A percentile compares a stretch with the other conserved stretches of the same genome.
phyloP scores from a whole-genome alignment of 2,888 invertebrate species.

The Pocota personata region DNA sequence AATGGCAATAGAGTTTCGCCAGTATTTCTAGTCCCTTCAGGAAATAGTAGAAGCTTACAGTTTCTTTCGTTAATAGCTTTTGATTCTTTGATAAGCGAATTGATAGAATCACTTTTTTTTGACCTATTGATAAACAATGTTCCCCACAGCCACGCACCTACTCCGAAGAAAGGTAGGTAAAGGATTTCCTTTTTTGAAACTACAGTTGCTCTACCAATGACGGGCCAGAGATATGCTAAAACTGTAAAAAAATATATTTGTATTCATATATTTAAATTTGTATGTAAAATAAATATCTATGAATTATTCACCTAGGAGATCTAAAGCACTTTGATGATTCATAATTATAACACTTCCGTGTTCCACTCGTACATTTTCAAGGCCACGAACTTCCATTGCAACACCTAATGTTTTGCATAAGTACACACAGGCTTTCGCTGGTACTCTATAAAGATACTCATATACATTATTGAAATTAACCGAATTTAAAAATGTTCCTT shows the following conservation, averaged over 20 bases:
- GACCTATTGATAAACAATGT: constrained; percentile 93
- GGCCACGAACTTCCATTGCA: constrained; percentile 88
- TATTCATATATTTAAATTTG: background rate
- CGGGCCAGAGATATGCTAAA: constrained; percentile 91
- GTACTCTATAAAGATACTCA: constrained; percentile 84
- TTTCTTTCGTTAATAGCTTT: constrained; percentile 87
- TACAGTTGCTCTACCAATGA: constrained; percentile 90
- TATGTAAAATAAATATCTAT: background rate
- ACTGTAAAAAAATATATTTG: constrained; percentile 82
- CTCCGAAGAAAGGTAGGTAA: constrained; percentile 92
- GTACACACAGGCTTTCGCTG: constrained; percentile 86
- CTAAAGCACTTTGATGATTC: constrained; percentile 95
- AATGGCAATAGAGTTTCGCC: constrained; percentile 92
- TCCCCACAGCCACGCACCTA: constrained; percentile 94
- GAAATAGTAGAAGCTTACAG: constrained; percentile 93
- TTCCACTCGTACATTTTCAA: constrained; percentile 89
- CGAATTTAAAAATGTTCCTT: constrained; percentile 82
- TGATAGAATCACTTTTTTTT: constrained; percentile 88
- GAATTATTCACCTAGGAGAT: constrained; percentile 88
- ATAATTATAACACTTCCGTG: constrained; percentile 91
- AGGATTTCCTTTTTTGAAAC: constrained; percentile 93
- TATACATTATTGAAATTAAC: constrained; percentile 8
- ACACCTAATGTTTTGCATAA: constrained; percentile 85
- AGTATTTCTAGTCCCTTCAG: constrained; percentile 95
- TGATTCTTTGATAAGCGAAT: constrained; percentile 89